Evolutionary conservation across 2,888 invertebrate genomes (phyloP).

Genomic region (Myopa testacea): DNA sequence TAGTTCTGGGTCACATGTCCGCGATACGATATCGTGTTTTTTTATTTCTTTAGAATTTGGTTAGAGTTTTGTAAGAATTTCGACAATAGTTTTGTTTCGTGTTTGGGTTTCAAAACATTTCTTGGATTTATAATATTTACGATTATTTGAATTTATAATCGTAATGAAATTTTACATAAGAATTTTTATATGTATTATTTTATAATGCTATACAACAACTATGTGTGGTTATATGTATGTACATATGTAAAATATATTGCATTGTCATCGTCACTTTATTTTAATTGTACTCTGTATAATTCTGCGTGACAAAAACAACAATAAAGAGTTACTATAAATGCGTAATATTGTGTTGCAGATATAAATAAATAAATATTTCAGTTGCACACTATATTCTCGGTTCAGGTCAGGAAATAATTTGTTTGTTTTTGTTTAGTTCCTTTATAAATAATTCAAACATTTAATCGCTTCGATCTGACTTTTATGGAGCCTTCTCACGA

Average conservation of each 20-base stretch:
- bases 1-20: constrained; percentile 21
- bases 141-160: too few species aligned
- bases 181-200: too few species aligned
- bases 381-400: not conserved
- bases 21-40: constrained; percentile 12
- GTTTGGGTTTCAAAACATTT: too few species aligned
- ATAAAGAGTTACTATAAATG: not conserved
- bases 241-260: not conserved
- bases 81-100: too few species aligned
- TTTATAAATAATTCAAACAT: not conserved
- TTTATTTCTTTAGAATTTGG: not conserved
- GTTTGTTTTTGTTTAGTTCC: not conserved
- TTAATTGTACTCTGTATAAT: not conserved
- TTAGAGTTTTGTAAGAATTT: not conserved
- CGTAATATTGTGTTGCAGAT: too few species aligned
- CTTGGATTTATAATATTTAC: too few species aligned
- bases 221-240: too few species aligned
- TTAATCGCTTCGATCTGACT: too few species aligned
- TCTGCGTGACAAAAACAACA: too few species aligned
- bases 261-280: constrained; percentile 1
- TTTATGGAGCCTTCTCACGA: too few species aligned
- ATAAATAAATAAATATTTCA: not conserved
- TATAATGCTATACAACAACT: too few species aligned
- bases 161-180: too few species aligned
- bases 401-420: not conserved